A percentile compares a stretch with the other conserved stretches of the same genome.
These are phyloP conservation scores for Rhamphomyia laevipes DNA, from an alignment of 2,888 invertebrate species.

Conservation along the genomic window DNA sequence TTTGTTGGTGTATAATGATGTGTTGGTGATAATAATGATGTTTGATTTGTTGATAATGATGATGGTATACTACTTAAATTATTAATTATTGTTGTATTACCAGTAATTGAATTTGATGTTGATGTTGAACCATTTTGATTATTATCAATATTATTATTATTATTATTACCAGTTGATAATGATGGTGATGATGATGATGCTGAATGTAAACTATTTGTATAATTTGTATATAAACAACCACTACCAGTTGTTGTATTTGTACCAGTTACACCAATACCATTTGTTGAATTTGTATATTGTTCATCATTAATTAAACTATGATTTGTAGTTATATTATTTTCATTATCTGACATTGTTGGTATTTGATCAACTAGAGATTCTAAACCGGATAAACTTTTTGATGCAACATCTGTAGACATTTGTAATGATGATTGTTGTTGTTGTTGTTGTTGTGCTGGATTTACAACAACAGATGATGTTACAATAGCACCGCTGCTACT, in stretches of 20 bases:
- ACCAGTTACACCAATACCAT: conserved; percentile 15
- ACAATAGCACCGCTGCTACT: not conserved
- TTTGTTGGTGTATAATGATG: not conserved
- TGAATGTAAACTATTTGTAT: conserved; percentile 11
- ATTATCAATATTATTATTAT: conserved; percentile 9
- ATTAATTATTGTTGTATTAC: no score
- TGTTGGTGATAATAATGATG: conserved; percentile 6
- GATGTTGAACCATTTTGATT: not conserved
- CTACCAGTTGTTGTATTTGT: conserved; percentile 23
- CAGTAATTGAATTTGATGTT: conserved; percentile 5
- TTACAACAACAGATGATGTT: not conserved
- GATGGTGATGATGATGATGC: conserved; percentile 11
- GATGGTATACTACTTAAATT: not conserved
- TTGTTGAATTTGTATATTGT: not conserved
- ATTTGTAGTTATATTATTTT: conserved; percentile 21
- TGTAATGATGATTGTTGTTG: conserved; percentile 7
- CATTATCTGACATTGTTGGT: conserved; percentile 72
- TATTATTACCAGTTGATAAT: not conserved
- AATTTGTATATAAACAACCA: conserved; percentile 10
- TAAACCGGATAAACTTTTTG: conserved; percentile 73
- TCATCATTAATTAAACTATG: not conserved
- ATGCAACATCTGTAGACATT: conserved; percentile 52
- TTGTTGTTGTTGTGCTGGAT: not conserved
- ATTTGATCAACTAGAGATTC: conserved; percentile 87
- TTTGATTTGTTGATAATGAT: conserved; percentile 3